Evolutionary conservation across 2,113 vertebrate species (phyloP), one percentile per base, ranked within the genome.

Genomic region (Bostrychus sinensis): DNA sequence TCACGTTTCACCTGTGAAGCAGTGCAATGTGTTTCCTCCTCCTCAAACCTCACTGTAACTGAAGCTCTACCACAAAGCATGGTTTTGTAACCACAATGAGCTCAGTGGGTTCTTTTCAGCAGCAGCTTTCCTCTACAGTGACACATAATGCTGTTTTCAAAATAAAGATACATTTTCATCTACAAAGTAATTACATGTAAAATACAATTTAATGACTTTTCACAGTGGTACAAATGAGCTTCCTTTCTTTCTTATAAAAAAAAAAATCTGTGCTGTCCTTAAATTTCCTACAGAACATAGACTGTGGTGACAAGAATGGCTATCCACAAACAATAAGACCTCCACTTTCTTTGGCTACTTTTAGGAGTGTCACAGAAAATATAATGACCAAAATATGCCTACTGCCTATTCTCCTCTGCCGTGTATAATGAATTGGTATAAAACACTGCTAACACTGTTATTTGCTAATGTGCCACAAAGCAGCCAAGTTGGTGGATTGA

Each of bases 1-100:
- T 62, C 73, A 39, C 20, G 17, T 75, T 70, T 75, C 38, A 70
- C 75, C 70, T 72, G 66, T 57, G 28, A 39, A 53, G 56, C 60
- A 53, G 54, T 38, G 63, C 38, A 85, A 46, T 36, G 51, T 64
- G 54, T 14, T 63, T 64, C 64, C 56, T 56, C 28, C 19, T 28
- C n/a, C 30, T 32, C 38, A 67, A 41, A 38, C 8, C 19, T 30
- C 1, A 1, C 8, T 34, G 54, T 55, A 70, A 84, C 59, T 65
- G 72, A 64, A 61, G 72, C 17, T n/a, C n/a, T 23, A 17, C 58
- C 42, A 45, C 48, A 70, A 50, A 66, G 19, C 43, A 19, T 22
- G 43, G 5, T 17, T 43, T 61, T 51, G 32, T 3, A 45, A 66
- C 67, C 55, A 19, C 34, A 51, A 12, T 72, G 46, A 46, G 12